Evolutionary conservation across 2,888 invertebrate genomes (phyloP), one percentile per base, ranked within the genome.

Genomic region (Cephus pygmeus): DNA sequence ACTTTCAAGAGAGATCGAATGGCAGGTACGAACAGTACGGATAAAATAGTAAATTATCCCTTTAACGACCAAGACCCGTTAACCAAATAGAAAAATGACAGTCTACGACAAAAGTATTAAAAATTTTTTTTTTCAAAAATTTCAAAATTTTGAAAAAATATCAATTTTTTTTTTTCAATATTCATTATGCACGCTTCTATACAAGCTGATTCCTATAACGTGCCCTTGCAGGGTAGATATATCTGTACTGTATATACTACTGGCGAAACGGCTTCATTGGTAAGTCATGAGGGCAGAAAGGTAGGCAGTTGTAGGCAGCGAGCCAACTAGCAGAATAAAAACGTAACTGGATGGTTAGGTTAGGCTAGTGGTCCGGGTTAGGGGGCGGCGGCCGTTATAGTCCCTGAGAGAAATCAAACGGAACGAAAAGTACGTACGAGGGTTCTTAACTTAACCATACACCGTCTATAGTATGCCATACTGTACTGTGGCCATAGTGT

Each of bases 371-470:
- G 34, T 34, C 35, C 34, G 69, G 69, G 34, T 74, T 34, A n/a
- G 36, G 40, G 73, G 36, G 34, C 34, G 75, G 33, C 75, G 30
- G 79, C 69, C 69, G 79, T 79, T 79, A 79, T 79, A 76, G 79
- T 79, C 79, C 79, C 79, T 79, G 79, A 68, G 79, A 79, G 79
- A 79, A 79, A 79, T 79, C 79, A 79, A 79, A 79, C 76, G 79
- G 73, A 79, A 79, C 73, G 76, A 68, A 76, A 79, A 56, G 73
- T n/a, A 77, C 74, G n/a, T 31, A 69, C 30, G 69, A 77, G 74
- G 69, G 74, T 75, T 69, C 36, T 75, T 34, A 75, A 77, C 75
- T 77, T 33, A 76, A 75, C 75, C 74, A 33, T 71, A 33, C 71
- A 31, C 71, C 31, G 71, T 33, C 71, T 56, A 23, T 56, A 56